These are phyloP conservation scores for Bugula neritina DNA, from an alignment of 2,888 invertebrate species.

Conservation along the genomic window DNA sequence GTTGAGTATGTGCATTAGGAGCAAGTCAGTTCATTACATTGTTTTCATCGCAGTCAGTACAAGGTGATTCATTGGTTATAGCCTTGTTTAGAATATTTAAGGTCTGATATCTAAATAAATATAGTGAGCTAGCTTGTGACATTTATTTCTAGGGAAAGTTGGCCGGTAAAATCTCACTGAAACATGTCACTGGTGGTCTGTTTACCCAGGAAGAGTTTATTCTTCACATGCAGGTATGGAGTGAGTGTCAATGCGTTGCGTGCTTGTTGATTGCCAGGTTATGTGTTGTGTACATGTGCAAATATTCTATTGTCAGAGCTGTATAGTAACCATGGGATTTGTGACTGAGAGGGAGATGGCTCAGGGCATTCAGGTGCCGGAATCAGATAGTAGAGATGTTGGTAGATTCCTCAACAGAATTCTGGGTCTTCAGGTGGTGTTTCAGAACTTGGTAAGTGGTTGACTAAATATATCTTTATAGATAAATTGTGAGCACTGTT, in stretches of 20 bases:
- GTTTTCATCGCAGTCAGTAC: too few relatives aligned
- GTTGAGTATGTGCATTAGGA: too few relatives aligned
- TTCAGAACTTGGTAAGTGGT: slow-evolving; percentile 43
- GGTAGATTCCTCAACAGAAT: slow-evolving; percentile 49
- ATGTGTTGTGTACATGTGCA: background rate
- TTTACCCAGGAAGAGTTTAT: background rate
- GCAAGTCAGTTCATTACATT: too few relatives aligned
- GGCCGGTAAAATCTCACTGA: background rate
- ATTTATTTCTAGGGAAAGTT: slow-evolving; percentile 6
- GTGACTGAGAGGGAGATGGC: slow-evolving; percentile 38
- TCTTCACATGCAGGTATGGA: background rate
- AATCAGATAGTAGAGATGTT: slow-evolving; percentile 43
- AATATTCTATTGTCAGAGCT: slow-evolving; percentile 37
- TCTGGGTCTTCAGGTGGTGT: slow-evolving; percentile 42
- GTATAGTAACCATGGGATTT: slow-evolving; percentile 44
- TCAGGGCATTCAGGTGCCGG: slow-evolving; percentile 37
- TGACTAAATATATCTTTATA: too few relatives aligned
- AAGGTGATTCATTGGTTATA: too few relatives aligned
- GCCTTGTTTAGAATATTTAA: too few relatives aligned
- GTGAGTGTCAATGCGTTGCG: background rate
- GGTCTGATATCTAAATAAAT: too few relatives aligned
- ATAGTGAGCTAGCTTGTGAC: too few relatives aligned
- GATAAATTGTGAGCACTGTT: too few relatives aligned
- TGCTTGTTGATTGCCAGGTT: background rate
- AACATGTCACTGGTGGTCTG: background rate